Base-by-base conservation (phyloP, 1,140 invertebrate genomes). In the Ericerus pela region DNA sequence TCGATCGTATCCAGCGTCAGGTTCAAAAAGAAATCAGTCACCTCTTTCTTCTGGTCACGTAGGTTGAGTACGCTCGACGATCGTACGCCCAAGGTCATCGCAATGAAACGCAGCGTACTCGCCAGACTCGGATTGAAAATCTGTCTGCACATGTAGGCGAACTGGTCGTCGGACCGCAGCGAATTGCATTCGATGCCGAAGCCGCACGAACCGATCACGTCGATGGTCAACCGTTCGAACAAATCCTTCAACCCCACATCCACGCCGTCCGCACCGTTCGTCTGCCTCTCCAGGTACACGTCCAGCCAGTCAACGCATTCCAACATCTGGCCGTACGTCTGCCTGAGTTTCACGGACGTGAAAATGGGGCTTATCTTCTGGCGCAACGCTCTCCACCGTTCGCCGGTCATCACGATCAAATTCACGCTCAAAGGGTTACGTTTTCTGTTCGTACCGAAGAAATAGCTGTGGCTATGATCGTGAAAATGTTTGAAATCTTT, bases 301-400 rank as follows among this genome's bases (percentile, higher is more conserved):
- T 54, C 55, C 2, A 58, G n/a, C 11, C 29, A 24, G 1, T 29
- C 53, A 6, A 69, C 68, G 41, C 69, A 66, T 26, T 72, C 66
- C n/a, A 70, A 63, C 4, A 77, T 62, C 0, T 72, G 67, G 1
- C 59, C 58, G n/a, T 77, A 76, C 72, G 78, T 77, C 0, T 60
- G 62, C 60, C 75, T 78, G 8, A 79, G 63, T 64, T 77, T 79
- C 2, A 69, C 72, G 0, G 76, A 70, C 1, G 75, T 75, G 59
- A 80, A 79, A 3, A 73, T 70, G 0, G 77, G 76, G 0, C 71
- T 71, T 2, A 80, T 54, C 54, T 75, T 75, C 0, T 65, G 60
- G 26, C 77, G 66, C 0, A 79, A 53, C 31, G 63, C 65, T 31
- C 68, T 70, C 78, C 77, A 80, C 58, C 71, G 61, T 16, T 72